Conservation (phyloP, 2,113 vertebrate species). For the Chloropsis cyanopogon region DNA sequence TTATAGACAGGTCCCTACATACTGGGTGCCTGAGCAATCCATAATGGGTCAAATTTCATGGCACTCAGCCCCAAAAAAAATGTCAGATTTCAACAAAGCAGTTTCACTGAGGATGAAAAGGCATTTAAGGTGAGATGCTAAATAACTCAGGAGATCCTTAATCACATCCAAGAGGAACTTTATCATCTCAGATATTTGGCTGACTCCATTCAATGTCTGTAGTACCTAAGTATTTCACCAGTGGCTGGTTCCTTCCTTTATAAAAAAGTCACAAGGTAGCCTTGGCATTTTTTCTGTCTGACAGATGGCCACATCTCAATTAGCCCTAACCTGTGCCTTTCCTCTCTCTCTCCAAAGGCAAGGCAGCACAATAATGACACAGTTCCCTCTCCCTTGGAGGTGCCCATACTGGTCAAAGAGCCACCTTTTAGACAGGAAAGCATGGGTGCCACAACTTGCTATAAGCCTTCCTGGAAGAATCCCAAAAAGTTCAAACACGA, state of each 20-base stretch:
- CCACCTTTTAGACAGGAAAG: not conserved
- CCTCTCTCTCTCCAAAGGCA: not conserved
- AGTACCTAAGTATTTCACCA: not conserved
- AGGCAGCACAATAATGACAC: not conserved
- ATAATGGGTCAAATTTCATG: not conserved
- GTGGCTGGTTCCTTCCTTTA: not conserved
- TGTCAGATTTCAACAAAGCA: not conserved
- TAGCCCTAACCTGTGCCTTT: not conserved
- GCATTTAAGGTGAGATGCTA: not conserved
- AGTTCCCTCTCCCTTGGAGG: not conserved
- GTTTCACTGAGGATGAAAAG: not conserved
- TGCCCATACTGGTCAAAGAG: not conserved
- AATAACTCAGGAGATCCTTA: not conserved
- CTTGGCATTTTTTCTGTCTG: not conserved
- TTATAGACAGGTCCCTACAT: not conserved
- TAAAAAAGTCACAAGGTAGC: not conserved
- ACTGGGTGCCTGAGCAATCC: not conserved
- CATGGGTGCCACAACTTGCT: not conserved
- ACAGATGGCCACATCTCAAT: constrained; percentile 39
- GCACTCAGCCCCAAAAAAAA: not conserved
- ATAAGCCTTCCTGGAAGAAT: not conserved
- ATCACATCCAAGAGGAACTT: not conserved
- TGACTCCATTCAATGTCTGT: not conserved
- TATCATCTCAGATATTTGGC: not conserved
- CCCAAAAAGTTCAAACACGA: not conserved